Conservation (phyloP, 2,113 vertebrate species). For the Gnathonemus echidnorhynchus region DNA sequence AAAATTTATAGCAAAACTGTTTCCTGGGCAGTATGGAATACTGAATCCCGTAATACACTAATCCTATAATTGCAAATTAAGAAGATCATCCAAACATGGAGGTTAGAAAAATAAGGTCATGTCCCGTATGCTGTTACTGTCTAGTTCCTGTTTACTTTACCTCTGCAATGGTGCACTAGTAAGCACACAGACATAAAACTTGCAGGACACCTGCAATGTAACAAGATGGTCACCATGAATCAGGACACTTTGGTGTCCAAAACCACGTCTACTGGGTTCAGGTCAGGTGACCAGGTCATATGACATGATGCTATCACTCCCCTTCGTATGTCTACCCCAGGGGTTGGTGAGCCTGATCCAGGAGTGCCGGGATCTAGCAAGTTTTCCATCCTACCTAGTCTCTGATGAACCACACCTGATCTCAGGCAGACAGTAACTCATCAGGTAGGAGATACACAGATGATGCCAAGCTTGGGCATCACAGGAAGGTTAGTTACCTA, state of each 20-base stretch:
- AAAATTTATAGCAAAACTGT: background rate
- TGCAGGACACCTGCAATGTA: background rate
- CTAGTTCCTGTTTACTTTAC: background rate
- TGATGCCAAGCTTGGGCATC: background rate
- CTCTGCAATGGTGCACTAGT: background rate
- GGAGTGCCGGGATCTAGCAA: background rate
- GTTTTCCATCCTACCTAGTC: background rate
- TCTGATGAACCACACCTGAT: background rate
- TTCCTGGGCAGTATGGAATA: background rate
- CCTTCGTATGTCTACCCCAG: too few species aligned
- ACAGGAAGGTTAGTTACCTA: background rate
- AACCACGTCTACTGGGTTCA: background rate
- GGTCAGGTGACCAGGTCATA: background rate
- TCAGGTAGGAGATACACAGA: background rate
- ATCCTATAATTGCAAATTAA: background rate
- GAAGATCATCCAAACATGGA: background rate
- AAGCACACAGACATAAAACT: background rate
- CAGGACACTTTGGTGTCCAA: background rate
- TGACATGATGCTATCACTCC: too few species aligned
- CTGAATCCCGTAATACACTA: background rate
- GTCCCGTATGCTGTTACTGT: background rate
- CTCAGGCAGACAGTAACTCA: background rate
- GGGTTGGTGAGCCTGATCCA: background rate
- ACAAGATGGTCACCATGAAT: background rate
- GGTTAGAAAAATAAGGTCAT: background rate